Conservation (phyloP, 1,140 invertebrate species). For the Gonioctena quinquepunctata region DNA sequence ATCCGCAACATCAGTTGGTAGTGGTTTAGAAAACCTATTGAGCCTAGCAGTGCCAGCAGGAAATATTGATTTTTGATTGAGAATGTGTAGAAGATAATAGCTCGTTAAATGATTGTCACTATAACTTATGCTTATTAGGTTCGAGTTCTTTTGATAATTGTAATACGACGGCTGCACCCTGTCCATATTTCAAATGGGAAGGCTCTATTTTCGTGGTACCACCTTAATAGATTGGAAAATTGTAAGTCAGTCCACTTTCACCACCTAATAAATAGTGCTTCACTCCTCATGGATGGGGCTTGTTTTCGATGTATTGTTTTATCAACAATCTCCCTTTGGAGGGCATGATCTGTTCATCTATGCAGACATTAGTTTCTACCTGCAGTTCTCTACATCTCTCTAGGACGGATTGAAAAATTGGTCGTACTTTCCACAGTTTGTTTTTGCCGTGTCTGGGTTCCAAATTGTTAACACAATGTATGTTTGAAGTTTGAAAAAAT, state of each 20-base stretch:
- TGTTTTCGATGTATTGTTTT: constrained; percentile 16
- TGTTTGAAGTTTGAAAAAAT: too few species aligned
- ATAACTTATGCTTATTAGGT: not conserved
- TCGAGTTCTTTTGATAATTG: constrained; percentile 12
- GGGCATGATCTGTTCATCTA: constrained; percentile 13
- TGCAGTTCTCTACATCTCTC: not conserved
- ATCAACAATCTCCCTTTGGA: constrained; percentile 6
- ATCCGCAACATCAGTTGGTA: not conserved
- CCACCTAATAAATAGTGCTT: constrained; percentile 14
- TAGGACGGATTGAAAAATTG: not conserved
- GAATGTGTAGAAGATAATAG: constrained; percentile 13
- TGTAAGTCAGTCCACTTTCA: constrained; percentile 1
- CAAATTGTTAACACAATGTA: not conserved
- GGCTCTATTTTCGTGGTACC: constrained; percentile 5
- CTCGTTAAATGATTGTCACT: constrained; percentile 25
- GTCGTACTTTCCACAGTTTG: not conserved
- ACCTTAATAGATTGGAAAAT: constrained; percentile 17
- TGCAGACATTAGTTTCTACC: not conserved
- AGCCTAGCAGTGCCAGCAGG: constrained; percentile 4
- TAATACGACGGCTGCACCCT: not conserved
- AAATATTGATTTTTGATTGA: constrained; percentile 10
- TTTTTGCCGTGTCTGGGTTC: not conserved
- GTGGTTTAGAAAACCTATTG: constrained; percentile 1
- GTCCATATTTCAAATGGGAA: not conserved
- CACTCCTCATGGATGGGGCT: constrained; percentile 17